These are phyloP conservation scores for Phytoseiulus persimilis DNA, from an alignment of 2,888 invertebrate species.

Conservation along the genomic window DNA sequence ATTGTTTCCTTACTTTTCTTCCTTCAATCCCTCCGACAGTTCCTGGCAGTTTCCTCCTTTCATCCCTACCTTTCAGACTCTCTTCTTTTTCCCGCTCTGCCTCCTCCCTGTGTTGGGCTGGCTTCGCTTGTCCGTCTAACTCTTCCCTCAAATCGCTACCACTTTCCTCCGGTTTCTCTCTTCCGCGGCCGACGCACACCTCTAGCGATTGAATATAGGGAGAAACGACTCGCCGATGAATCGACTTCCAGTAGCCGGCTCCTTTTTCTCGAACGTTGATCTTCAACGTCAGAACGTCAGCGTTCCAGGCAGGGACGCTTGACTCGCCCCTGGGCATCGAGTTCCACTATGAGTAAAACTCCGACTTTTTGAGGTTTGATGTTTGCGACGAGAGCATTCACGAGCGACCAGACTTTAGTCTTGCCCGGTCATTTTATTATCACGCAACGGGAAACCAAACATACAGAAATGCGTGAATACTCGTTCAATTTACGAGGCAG, in stretches of 20 bases:
- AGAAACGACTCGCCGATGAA: not conserved
- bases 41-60: not conserved
- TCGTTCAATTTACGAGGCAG: not conserved
- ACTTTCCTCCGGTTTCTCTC: not conserved
- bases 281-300: no score
- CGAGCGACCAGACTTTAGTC: no score
- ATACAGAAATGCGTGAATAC: not conserved
- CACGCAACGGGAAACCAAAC: no score
- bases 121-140: not conserved
- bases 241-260: not conserved
- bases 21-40: not conserved
- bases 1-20: not conserved
- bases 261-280: not conserved
- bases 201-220: not conserved
- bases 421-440: no score
- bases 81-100: not conserved
- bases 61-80: not conserved
- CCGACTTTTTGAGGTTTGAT: no score
- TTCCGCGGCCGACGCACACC: not conserved
- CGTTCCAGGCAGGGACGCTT: no score
- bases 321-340: no score
- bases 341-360: no score
- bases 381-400: no score
- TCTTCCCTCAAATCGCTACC: not conserved
- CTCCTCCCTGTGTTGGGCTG: not conserved